phyloP scores from a whole-genome alignment of 1,140 invertebrate genomes.

The Scaptomyza graminum region DNA sequence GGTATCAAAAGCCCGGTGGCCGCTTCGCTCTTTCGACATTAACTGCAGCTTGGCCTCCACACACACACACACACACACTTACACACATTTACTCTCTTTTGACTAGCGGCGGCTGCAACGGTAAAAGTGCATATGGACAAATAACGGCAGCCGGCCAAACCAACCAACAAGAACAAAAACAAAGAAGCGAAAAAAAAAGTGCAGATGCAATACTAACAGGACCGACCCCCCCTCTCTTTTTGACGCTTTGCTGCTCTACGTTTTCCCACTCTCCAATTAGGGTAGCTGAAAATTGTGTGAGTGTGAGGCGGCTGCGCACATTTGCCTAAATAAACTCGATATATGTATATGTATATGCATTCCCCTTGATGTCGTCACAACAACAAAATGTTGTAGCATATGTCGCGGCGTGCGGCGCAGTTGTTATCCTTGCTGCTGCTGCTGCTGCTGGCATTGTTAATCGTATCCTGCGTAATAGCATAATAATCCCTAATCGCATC shows the following conservation, averaged over 20 bases:
- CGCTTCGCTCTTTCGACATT: neutral
- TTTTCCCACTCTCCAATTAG: constrained; percentile 75
- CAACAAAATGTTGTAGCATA: constrained; percentile 57
- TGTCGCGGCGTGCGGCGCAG: constrained; percentile 76
- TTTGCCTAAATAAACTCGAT: constrained; percentile 75
- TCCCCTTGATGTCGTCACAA: neutral
- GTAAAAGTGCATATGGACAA: constrained; percentile 71
- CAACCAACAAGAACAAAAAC: constrained; percentile 1
- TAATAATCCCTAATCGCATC: constrained; percentile 83
- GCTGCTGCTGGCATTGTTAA: constrained; percentile 66
- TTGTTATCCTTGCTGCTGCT: constrained; percentile 57
- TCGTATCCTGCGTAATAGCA: constrained; percentile 82
- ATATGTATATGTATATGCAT: constrained; percentile 11
- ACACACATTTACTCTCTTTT: no score
- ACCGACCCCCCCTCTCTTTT: constrained; percentile 19
- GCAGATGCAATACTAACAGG: constrained; percentile 64
- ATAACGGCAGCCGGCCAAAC: constrained; percentile 68
- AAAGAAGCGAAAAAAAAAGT: constrained; percentile 4
- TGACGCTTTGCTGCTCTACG: neutral
- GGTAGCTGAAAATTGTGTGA: constrained; percentile 59
- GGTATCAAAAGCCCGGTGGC: constrained; percentile 49
- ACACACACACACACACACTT: no score
- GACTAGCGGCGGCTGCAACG: constrained; percentile 51
- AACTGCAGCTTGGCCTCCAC: constrained; percentile 12
- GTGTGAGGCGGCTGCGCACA: constrained; percentile 60